Percentiles rank a stretch among this genome's conserved stretches.
phyloP scores from a whole-genome alignment of 1,140 invertebrate species.

The Magallana ariakensis region DNA sequence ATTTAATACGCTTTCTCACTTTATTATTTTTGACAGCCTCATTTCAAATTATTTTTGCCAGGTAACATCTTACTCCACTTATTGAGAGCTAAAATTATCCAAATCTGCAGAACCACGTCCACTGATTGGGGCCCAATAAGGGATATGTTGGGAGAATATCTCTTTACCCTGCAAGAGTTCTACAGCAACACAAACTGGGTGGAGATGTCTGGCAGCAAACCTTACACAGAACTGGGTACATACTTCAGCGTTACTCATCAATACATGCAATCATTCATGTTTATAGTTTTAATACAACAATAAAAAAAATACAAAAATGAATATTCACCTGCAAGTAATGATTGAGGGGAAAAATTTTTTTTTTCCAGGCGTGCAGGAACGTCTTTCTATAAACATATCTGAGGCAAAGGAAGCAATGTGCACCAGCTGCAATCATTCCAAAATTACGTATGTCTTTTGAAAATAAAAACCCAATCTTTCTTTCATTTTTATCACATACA shows the following conservation, averaged over 20 bases:
- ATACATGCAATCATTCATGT: no score
- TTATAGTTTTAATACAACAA: no score
- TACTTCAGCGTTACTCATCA: background rate
- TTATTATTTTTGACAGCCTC: no score
- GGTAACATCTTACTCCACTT: constrained; percentile 17
- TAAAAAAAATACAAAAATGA: no score
- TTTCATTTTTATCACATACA: background rate
- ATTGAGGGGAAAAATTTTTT: background rate
- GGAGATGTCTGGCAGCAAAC: constrained; percentile 42
- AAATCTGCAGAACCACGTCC: background rate
- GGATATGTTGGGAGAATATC: constrained; percentile 42
- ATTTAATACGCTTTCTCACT: no score
- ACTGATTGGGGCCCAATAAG: constrained; percentile 1
- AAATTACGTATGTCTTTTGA: background rate
- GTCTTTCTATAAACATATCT: background rate
- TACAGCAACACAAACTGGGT: constrained; percentile 64
- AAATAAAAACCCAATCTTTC: background rate
- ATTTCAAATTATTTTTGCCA: background rate
- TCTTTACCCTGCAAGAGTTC: constrained; percentile 58
- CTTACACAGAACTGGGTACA: constrained; percentile 50
- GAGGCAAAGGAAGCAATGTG: constrained; percentile 5
- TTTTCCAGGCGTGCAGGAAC: background rate
- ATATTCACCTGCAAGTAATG: no score
- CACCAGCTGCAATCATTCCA: constrained; percentile 41
- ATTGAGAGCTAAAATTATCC: constrained; percentile 22